Conservation (phyloP, 2,888 invertebrate species). For the Sericinus montela region DNA sequence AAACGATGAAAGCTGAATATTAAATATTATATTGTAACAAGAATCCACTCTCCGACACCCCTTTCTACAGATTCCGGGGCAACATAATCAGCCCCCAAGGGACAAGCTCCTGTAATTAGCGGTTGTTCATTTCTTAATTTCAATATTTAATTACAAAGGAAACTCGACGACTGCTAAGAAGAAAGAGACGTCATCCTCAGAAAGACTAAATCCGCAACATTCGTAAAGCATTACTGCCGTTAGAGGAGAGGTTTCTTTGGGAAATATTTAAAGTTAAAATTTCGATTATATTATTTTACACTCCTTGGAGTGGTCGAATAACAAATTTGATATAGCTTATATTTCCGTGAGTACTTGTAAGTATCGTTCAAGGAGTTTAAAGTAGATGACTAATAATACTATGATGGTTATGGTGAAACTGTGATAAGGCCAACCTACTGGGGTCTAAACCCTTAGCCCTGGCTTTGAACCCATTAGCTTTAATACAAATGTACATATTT, state of each 20-base stretch:
- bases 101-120: constrained; percentile 79
- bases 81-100: constrained; percentile 75
- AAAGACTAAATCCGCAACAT: constrained; percentile 69
- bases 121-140: constrained; percentile 81
- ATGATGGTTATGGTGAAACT: too few relatives aligned
- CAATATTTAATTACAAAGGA: constrained; percentile 81
- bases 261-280: constrained; percentile 40
- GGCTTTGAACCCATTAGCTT: too few relatives aligned
- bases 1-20: constrained; percentile 38
- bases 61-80: constrained; percentile 67
- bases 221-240: constrained; percentile 53
- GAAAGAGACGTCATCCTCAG: constrained; percentile 76
- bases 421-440: too few relatives aligned
- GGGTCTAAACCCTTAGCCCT: too few relatives aligned
- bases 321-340: too few relatives aligned
- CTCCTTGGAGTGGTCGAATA: too few relatives aligned
- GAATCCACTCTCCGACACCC: constrained; percentile 54
- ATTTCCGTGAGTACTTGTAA: too few relatives aligned
- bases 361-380: too few relatives aligned
- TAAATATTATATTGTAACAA: constrained; percentile 70
- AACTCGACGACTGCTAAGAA: constrained; percentile 73
- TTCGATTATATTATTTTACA: constrained; percentile 6
- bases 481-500: too few relatives aligned
- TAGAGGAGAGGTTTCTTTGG: constrained; percentile 54
- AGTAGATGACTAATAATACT: too few relatives aligned